Conservation (phyloP, 2,113 vertebrate genomes). For the Nothobranchius kuhntae region DNA sequence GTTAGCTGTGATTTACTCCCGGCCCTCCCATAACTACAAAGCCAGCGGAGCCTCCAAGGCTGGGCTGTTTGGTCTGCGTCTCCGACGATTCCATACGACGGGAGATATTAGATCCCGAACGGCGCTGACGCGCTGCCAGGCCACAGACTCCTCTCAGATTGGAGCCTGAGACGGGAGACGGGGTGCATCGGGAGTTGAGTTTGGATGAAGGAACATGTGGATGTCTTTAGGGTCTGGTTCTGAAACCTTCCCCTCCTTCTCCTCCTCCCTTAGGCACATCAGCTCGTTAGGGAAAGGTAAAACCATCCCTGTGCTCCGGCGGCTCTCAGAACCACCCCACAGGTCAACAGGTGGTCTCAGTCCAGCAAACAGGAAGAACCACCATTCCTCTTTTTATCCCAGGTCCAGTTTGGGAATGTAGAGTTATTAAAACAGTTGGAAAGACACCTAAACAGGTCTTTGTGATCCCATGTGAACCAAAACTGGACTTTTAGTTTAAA, state of each 20-base stretch:
- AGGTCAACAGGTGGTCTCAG: constrained; percentile 44
- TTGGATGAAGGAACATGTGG: constrained; percentile 80
- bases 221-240: constrained; percentile 79
- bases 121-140: constrained; percentile 79
- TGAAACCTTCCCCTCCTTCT: constrained; percentile 47
- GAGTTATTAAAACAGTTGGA: too few species aligned
- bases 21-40: constrained; percentile 61
- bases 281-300: too few species aligned
- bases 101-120: constrained; percentile 75
- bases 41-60: constrained; percentile 42
- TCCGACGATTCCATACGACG: constrained; percentile 63
- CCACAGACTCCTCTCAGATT: constrained; percentile 84
- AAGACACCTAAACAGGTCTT: too few species aligned
- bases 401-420: too few species aligned
- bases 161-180: constrained; percentile 74
- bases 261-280: constrained; percentile 35
- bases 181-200: constrained; percentile 62
- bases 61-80: constrained; percentile 45
- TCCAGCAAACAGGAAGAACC: too few species aligned
- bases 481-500: too few species aligned
- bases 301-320: too few species aligned
- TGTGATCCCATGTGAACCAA: too few species aligned
- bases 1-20: constrained; percentile 69
- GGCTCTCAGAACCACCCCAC: too few species aligned
- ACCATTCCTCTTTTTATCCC: too few species aligned